Percentiles rank a stretch among this genome's conserved stretches.
Evolutionary conservation across 2,888 invertebrate genomes (phyloP).

Genomic region (Tiliacea aurago): DNA sequence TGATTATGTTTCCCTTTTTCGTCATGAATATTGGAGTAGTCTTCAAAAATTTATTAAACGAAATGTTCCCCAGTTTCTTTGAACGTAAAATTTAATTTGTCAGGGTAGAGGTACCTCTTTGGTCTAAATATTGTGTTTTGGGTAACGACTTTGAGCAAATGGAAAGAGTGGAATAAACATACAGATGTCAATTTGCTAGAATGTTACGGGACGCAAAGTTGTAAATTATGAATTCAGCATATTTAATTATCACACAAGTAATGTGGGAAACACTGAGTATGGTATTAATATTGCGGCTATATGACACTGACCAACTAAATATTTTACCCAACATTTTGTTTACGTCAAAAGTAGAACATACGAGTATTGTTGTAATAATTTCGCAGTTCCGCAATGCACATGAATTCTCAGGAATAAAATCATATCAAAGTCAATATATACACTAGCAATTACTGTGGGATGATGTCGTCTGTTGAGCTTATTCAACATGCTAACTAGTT

Average conservation of each 20-base stretch:
- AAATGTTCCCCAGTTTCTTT: constrained; percentile 69
- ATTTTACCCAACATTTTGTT: constrained; percentile 33
- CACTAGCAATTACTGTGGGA: constrained; percentile 19
- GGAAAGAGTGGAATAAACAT: constrained; percentile 41
- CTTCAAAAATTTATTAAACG: constrained; percentile 73
- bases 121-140: constrained; percentile 68
- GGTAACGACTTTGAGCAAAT: constrained; percentile 50
- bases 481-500: constrained; percentile 55
- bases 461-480: constrained; percentile 17
- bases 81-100: constrained; percentile 72
- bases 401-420: constrained; percentile 37
- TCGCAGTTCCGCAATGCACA: constrained; percentile 13
- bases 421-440: constrained; percentile 30
- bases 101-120: constrained; percentile 60
- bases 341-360: constrained; percentile 12
- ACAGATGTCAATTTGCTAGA: constrained; percentile 41
- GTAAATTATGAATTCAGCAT: constrained; percentile 38
- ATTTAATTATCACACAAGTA: constrained; percentile 26
- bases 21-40: constrained; percentile 73
- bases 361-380: constrained; percentile 6
- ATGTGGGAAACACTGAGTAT: constrained; percentile 28
- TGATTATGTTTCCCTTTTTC: constrained; percentile 69
- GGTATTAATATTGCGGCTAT: constrained; percentile 29
- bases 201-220: constrained; percentile 18
- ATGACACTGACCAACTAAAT: constrained; percentile 43